Base-by-base conservation (phyloP, 2,113 vertebrate genomes). In the Chaetura pelagica region DNA sequence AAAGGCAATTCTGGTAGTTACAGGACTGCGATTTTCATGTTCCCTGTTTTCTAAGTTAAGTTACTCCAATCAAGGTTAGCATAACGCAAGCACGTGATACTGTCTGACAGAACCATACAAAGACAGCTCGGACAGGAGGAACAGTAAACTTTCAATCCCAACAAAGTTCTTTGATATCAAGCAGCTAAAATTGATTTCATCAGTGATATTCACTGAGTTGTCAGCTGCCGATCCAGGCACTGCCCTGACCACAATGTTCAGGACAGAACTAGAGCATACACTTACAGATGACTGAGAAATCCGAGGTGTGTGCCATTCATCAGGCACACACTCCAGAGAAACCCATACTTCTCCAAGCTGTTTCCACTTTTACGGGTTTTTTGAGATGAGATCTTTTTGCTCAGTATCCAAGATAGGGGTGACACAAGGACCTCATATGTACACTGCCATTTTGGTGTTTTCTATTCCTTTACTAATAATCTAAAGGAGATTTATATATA, bases 121-220 rank as follows among this genome's bases (percentile, higher is more conserved):
- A 61, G 57, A 62, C 26, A 61, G 58, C 10, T 15, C 8, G 5
- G 34, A 3, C 0, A 0, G 1, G 4, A 74, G 27, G 27, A 89
- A 71, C 0, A 58, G 32, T 29, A 19, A 46, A 62, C 30, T 59
- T 76, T 58, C 0, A 2, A 35, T 71, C 22, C 63, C 1, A 0
- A 11, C 4, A 1, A 42, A 76, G 8, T 67, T 87, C 73, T 87
- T n/a, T 54, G 12, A 20, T 66, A 24, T 73, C 23, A 86, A 44
- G 57, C 44, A 35, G 54, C 59, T 76, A 57, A 20, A 83, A 83
- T 30, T 54, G 35, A 57, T 40, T 69, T 92, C 4, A 15, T 35
- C 9, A 2, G 32, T 48, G 15, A 49, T 34, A 40, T 62, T 49
- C 23, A 64, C 14, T 30, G 67, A 83, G 38, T 44, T 1, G 3